Evolutionary conservation across 2,888 invertebrate species (phyloP).

Genomic region (Bimastos eiseni): DNA sequence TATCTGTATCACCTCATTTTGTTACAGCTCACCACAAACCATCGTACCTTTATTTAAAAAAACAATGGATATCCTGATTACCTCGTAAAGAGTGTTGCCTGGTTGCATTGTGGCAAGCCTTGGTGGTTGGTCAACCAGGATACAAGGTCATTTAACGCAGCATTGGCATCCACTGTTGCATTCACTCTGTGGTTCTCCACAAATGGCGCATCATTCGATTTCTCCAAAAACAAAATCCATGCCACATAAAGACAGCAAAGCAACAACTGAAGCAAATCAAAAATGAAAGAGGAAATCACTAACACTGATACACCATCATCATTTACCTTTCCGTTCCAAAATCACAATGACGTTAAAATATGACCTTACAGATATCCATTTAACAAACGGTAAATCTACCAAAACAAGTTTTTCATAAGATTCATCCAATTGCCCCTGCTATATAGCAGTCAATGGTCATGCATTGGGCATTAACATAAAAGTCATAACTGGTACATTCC

Average conservation of each 20-base stretch:
- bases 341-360: not conserved
- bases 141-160: not conserved
- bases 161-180: not conserved
- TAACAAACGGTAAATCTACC: too few species aligned
- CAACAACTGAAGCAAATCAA: not conserved
- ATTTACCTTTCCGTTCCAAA: not conserved
- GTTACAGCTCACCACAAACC: not conserved
- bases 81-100: constrained; percentile 15
- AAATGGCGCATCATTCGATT: not conserved
- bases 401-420: too few species aligned
- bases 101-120: not conserved
- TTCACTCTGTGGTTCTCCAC: not conserved
- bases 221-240: not conserved
- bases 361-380: not conserved
- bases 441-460: too few species aligned
- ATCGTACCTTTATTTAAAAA: not conserved
- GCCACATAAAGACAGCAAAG: not conserved
- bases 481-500: too few species aligned
- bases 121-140: not conserved
- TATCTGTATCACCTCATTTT: not conserved
- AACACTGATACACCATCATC: not conserved
- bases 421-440: too few species aligned
- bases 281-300: not conserved
- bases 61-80: not conserved
- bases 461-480: too few species aligned